phyloP scores from a whole-genome alignment of 1,140 invertebrate species.

The Drosophila subpulchrella region DNA sequence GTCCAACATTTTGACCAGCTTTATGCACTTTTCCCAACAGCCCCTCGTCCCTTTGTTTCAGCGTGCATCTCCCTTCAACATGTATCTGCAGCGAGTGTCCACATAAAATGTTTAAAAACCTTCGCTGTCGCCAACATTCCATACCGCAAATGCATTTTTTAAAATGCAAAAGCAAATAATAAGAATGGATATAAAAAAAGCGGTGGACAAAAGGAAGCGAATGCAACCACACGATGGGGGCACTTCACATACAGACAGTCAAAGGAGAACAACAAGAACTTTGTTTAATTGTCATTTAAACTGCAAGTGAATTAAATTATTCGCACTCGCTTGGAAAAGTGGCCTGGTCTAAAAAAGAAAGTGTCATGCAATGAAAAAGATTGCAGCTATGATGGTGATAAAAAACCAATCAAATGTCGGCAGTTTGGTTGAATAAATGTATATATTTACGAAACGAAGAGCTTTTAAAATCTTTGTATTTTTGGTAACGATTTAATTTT shows the following conservation, averaged over 20 bases:
- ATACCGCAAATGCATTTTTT: slow-evolving; percentile 58
- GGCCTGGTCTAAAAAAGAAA: slow-evolving; percentile 35
- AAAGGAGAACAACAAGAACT: slow-evolving; percentile 44
- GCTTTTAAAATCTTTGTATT: background rate
- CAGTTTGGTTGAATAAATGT: slow-evolving; percentile 6
- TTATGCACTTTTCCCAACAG: slow-evolving; percentile 45
- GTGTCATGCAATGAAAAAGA: slow-evolving; percentile 5
- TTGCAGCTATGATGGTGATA: background rate
- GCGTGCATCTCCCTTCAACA: slow-evolving; percentile 10
- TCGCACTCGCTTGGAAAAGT: slow-evolving; percentile 46
- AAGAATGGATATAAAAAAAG: slow-evolving; percentile 45
- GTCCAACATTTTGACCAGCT: slow-evolving; percentile 32
- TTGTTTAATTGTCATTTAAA: slow-evolving; percentile 61
- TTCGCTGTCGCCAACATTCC: slow-evolving; percentile 51
- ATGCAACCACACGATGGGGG: slow-evolving; percentile 44
- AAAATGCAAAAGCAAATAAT: slow-evolving; percentile 57
- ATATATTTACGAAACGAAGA: background rate
- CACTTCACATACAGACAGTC: slow-evolving; percentile 50
- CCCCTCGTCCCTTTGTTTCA: slow-evolving; percentile 4
- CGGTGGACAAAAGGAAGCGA: slow-evolving; percentile 37
- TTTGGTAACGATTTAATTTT: background rate
- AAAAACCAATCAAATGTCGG: slow-evolving; percentile 5
- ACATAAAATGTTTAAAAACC: slow-evolving; percentile 55
- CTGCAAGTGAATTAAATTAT: slow-evolving; percentile 72
- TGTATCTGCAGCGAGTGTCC: slow-evolving; percentile 33